These are phyloP conservation scores for Cranoglanis bouderius DNA, from an alignment of 2,113 vertebrate genomes.

Conservation along the genomic window DNA sequence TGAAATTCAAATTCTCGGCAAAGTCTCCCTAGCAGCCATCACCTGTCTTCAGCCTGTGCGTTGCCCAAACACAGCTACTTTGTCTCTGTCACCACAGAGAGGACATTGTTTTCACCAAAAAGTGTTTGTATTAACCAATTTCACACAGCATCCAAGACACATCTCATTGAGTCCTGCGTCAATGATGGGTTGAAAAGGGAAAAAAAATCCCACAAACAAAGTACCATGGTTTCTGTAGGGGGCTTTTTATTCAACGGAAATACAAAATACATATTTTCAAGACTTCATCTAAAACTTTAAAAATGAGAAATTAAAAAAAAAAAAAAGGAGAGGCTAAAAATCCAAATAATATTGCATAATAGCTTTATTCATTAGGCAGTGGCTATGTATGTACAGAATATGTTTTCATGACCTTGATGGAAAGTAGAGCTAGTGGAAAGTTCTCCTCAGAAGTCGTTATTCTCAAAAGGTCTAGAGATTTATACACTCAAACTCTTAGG, in stretches of 20 bases:
- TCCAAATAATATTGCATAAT: neutral
- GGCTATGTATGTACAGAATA: neutral
- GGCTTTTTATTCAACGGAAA: conserved; percentile 25
- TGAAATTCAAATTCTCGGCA: conserved; percentile 94
- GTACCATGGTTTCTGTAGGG: conserved; percentile 32
- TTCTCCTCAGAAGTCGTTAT: conserved; percentile 12
- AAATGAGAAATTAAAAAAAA: conserved; percentile 14
- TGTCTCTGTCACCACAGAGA: conserved; percentile 94
- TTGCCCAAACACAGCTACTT: conserved; percentile 90
- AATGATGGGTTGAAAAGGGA: conserved; percentile 47
- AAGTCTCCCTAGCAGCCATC: conserved; percentile 89
- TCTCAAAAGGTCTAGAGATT: neutral
- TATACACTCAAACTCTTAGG: conserved; percentile 13
- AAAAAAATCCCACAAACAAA: conserved; percentile 44
- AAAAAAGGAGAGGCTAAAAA: neutral
- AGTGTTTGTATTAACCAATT: conserved; percentile 95
- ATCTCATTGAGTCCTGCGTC: conserved; percentile 81
- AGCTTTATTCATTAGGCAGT: neutral
- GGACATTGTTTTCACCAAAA: conserved; percentile 98
- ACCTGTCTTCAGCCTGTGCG: conserved; percentile 84
- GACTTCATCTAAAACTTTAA: neutral
- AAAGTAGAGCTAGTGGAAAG: conserved; percentile 3
- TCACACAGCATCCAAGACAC: conserved; percentile 91
- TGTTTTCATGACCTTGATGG: conserved; percentile 10
- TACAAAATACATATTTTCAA: neutral